These are phyloP conservation scores for Drosophila formosana DNA, from an alignment of 2,888 invertebrate genomes.

Conservation along the genomic window DNA sequence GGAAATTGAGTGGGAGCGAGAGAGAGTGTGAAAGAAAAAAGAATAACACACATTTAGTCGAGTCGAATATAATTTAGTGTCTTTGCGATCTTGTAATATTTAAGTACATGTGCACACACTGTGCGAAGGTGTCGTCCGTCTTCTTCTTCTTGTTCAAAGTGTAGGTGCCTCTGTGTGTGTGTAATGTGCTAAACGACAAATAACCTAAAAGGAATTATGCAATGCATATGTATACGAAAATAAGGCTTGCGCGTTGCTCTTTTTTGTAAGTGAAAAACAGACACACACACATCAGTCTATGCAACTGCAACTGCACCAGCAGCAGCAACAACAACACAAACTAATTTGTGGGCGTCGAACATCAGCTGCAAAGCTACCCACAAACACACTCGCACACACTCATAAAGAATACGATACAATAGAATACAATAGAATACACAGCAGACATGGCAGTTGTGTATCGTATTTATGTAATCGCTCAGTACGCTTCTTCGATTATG, in stretches of 20 bases:
- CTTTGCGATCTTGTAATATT: conserved; percentile 64
- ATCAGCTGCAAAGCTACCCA: conserved; percentile 17
- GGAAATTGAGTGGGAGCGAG: conserved; percentile 8
- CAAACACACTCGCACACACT: background rate
- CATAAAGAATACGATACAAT: background rate
- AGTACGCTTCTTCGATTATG: conserved; percentile 28
- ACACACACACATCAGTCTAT: background rate
- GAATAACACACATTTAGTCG: conserved; percentile 19
- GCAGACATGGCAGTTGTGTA: conserved; percentile 4
- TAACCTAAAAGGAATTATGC: conserved; percentile 71
- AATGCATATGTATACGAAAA: conserved; percentile 47
- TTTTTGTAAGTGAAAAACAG: conserved; percentile 38
- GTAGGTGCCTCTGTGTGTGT: conserved; percentile 8
- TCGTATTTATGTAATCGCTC: conserved; percentile 41
- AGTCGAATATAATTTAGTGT: conserved; percentile 58
- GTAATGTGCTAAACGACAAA: conserved; percentile 52
- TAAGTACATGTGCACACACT: conserved; percentile 26
- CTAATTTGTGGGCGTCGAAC: conserved; percentile 28
- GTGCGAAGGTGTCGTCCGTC: background rate
- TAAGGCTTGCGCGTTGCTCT: conserved; percentile 38
- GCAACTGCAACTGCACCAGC: conserved; percentile 15
- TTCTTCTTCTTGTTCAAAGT: conserved; percentile 3
- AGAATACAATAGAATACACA: conserved; percentile 3
- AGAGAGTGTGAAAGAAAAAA: conserved; percentile 39
- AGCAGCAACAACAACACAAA: background rate